Evolutionary conservation across 2,113 vertebrate species (phyloP).

Genomic region (Hipposideros armiger): DNA sequence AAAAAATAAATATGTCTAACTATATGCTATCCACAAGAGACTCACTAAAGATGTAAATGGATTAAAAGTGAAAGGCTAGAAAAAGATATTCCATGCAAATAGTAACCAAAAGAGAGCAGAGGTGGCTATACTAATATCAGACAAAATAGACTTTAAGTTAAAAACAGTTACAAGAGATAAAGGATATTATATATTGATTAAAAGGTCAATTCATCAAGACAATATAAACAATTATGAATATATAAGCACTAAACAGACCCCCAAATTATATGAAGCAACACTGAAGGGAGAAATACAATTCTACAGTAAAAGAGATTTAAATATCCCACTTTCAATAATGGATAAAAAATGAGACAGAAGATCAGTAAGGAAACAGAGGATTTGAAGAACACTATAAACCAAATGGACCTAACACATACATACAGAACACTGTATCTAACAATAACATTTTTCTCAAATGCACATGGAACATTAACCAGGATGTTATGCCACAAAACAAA

Average conservation of each 20-base stretch:
- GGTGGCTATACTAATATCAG: neutral
- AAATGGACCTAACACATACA: neutral
- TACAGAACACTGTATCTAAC: neutral
- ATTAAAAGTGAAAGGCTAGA: no score
- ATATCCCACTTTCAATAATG: neutral
- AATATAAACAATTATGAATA: neutral
- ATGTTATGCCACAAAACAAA: neutral
- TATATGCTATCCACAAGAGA: neutral
- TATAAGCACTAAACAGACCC: neutral
- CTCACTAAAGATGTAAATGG: neutral
- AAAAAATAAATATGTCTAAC: neutral
- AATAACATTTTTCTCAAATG: neutral
- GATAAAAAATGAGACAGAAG: neutral
- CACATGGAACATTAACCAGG: neutral
- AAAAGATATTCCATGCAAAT: no score
- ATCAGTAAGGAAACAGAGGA: neutral
- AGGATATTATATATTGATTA: neutral
- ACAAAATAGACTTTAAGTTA: neutral
- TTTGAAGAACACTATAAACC: neutral
- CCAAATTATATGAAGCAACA: neutral
- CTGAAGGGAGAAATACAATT: neutral
- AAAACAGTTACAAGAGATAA: neutral
- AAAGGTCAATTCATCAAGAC: constrained; percentile 6
- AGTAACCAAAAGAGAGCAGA: neutral
- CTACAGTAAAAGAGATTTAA: neutral